Percentiles rank a stretch among this genome's conserved stretches.
phyloP scores from a whole-genome alignment of 2,888 invertebrate species.

The Diploptera punctata region DNA sequence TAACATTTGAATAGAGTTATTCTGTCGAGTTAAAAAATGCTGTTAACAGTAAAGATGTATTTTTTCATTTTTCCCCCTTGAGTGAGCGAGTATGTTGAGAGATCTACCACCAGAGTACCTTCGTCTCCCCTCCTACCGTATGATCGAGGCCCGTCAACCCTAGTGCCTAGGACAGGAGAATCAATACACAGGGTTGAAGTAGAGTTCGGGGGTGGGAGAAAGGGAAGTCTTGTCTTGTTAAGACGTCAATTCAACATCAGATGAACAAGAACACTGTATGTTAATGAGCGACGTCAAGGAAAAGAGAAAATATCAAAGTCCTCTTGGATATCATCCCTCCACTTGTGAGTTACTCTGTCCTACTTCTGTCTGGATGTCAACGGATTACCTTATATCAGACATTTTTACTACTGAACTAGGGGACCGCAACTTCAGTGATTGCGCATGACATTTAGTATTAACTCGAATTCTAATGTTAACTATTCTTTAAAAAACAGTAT shows the following conservation, averaged over 20 bases:
- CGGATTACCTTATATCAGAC: too few species aligned
- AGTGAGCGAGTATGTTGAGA: not conserved
- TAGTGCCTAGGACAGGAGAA: conserved; percentile 15
- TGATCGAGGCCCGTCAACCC: conserved; percentile 17
- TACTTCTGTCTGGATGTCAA: too few species aligned
- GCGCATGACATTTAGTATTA: too few species aligned
- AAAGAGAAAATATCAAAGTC: not conserved
- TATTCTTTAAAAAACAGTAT: too few species aligned
- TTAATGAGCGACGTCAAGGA: not conserved
- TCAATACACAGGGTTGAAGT: conserved; percentile 18
- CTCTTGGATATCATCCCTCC: not conserved
- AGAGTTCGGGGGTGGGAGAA: conserved; percentile 6
- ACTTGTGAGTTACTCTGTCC: too few species aligned
- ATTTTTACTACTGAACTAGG: too few species aligned
- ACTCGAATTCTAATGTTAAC: too few species aligned
- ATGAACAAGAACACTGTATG: not conserved
- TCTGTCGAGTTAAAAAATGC: not conserved
- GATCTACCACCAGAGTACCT: conserved; percentile 9
- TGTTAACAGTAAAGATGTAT: not conserved
- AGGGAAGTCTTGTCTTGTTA: conserved; percentile 23
- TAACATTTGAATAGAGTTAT: too few species aligned
- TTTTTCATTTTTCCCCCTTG: not conserved
- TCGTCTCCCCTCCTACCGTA: not conserved
- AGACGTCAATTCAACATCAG: conserved; percentile 26
- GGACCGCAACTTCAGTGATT: too few species aligned